Conservation (phyloP, 92 coral and sea anemone species). For the Palythoa heliodiscus region DNA sequence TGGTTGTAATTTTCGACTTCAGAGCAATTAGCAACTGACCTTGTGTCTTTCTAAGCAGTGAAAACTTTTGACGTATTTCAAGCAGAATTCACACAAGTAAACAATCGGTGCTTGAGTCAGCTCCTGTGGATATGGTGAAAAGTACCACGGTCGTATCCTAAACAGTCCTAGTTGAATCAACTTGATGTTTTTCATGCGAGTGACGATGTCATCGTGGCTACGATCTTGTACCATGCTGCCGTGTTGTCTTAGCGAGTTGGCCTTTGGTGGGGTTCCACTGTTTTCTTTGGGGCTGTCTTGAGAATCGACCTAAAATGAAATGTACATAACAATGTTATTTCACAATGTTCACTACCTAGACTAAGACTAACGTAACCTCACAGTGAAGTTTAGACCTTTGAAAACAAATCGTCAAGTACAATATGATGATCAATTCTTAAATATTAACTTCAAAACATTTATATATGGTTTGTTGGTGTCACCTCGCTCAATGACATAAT, state of each 20-base stretch:
- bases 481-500: too few species aligned
- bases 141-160: constrained; percentile 96
- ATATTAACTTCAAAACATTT: too few species aligned
- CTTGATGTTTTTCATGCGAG: constrained; percentile 96
- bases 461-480: too few species aligned
- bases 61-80: constrained; percentile 94
- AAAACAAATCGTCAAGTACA: too few species aligned
- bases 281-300: constrained; percentile 91
- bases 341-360: too few species aligned
- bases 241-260: constrained; percentile 72
- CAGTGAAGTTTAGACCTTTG: too few species aligned
- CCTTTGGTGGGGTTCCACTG: constrained; percentile 80
- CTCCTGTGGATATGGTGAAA: constrained; percentile 98
- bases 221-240: constrained; percentile 99
- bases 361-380: too few species aligned
- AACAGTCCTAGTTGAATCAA: constrained; percentile 92
- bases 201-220: constrained; percentile 96
- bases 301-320: constrained; percentile 72
- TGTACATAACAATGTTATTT: background rate
- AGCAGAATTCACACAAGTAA: constrained; percentile 94
- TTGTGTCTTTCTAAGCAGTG: constrained; percentile 94
- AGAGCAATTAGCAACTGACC: constrained; percentile 51
- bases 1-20: too few species aligned
- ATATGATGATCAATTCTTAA: too few species aligned
- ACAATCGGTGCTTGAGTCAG: constrained; percentile 83